phyloP scores from a whole-genome alignment of 2,888 invertebrate species.

The Muschampia staudingeri region DNA sequence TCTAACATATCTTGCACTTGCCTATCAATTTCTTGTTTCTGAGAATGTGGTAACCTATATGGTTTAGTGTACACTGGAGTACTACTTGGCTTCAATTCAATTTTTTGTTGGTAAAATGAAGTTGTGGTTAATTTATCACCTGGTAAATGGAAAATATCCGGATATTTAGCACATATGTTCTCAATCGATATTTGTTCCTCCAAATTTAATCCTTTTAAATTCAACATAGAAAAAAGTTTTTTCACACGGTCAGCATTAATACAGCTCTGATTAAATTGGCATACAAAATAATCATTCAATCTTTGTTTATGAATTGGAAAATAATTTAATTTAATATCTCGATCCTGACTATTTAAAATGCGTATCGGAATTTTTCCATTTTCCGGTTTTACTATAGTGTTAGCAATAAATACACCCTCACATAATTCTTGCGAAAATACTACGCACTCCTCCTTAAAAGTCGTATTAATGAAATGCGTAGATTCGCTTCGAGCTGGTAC shows the following conservation, averaged over 20 bases:
- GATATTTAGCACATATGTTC: constrained; percentile 47
- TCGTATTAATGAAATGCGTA: constrained; percentile 55
- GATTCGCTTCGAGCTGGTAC: constrained; percentile 59
- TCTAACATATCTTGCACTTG: constrained; percentile 39
- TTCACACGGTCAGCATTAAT: constrained; percentile 24
- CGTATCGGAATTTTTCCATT: constrained; percentile 57
- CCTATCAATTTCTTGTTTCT: constrained; percentile 34
- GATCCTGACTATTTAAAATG: constrained; percentile 61
- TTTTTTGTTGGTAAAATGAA: constrained; percentile 32
- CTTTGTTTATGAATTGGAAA: constrained; percentile 36
- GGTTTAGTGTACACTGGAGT: constrained; percentile 23
- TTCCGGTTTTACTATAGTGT: constrained; percentile 42
- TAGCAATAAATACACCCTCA: constrained; percentile 61
- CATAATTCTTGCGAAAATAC: constrained; percentile 56
- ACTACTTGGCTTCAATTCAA: constrained; percentile 14
- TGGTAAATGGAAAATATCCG: constrained; percentile 47
- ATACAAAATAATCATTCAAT: constrained; percentile 57
- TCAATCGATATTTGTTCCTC: constrained; percentile 33
- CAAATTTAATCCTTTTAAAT: constrained; percentile 32
- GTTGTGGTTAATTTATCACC: constrained; percentile 47
- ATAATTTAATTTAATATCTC: constrained; percentile 47
- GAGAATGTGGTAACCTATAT: constrained; percentile 22
- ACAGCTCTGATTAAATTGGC: constrained; percentile 34
- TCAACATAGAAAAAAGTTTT: constrained; percentile 36
- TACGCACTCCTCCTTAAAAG: constrained; percentile 28